Evolutionary conservation across 2,113 vertebrate species (phyloP).

Genomic region (Tor tambroides): DNA sequence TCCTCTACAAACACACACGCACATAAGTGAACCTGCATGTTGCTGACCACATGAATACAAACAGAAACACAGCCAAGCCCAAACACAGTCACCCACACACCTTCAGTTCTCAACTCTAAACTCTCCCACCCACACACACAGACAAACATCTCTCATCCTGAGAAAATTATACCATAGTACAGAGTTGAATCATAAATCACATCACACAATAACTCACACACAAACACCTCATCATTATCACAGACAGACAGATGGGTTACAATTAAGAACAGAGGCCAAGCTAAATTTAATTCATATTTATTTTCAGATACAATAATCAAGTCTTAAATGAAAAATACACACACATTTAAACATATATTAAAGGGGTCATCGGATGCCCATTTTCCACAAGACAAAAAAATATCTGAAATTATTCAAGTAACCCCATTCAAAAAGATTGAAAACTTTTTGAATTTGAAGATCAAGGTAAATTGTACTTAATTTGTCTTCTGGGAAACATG

Average conservation of each 20-base stretch:
- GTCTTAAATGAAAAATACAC: too few relatives aligned
- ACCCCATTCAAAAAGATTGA: too few relatives aligned
- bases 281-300: too few relatives aligned
- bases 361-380: too few relatives aligned
- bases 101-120: background rate
- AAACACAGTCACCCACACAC: conserved; percentile 25
- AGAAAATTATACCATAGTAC: background rate
- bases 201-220: background rate
- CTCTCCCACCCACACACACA: conserved; percentile 20
- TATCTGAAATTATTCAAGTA: too few relatives aligned
- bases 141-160: conserved; percentile 22
- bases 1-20: background rate
- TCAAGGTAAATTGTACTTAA: too few relatives aligned
- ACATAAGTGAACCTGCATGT: background rate
- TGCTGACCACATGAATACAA: conserved; percentile 17
- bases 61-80: conserved; percentile 8
- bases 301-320: too few relatives aligned
- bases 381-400: too few relatives aligned
- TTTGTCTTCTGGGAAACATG: too few relatives aligned
- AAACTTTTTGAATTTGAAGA: too few relatives aligned
- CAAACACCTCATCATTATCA: background rate
- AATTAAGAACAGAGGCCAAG: too few relatives aligned
- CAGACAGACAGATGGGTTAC: background rate
- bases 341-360: too few relatives aligned
- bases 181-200: conserved; percentile 15